Conservation (phyloP, 2,888 invertebrate genomes). For the Cheilosia soror region DNA sequence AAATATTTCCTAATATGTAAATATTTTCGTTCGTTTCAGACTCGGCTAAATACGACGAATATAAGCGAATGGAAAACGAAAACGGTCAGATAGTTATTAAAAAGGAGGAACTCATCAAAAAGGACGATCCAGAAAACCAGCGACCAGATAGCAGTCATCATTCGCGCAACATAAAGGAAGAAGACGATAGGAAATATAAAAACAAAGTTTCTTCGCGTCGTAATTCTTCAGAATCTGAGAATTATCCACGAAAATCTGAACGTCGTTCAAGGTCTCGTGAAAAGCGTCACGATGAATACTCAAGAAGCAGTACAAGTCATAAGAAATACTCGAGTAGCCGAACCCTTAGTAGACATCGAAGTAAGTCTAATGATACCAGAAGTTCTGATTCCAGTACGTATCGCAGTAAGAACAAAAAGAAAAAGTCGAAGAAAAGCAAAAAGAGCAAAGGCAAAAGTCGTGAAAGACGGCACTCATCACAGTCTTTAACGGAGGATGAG, state of each 20-base stretch:
- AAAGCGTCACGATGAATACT: conserved; percentile 10
- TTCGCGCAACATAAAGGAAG: background rate
- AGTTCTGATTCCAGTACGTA: conserved; percentile 76
- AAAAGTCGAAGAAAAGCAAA: conserved; percentile 77
- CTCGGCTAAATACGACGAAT: conserved; percentile 89
- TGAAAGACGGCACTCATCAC: conserved; percentile 72
- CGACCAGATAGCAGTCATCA: conserved; percentile 13
- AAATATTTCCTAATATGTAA: conserved; percentile 2
- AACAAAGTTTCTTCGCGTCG: conserved; percentile 12
- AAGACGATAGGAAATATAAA: conserved; percentile 5
- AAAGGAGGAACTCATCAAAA: conserved; percentile 5
- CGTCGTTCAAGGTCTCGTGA: conserved; percentile 51
- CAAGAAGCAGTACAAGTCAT: conserved; percentile 47
- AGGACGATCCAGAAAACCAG: background rate
- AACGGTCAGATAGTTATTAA: conserved; percentile 79
- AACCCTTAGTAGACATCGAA: conserved; percentile 17
- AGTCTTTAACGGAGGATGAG: conserved; percentile 76
- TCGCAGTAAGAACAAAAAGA: conserved; percentile 78
- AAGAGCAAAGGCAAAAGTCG: conserved; percentile 78
- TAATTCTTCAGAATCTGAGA: conserved; percentile 11
- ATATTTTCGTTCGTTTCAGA: conserved; percentile 84
- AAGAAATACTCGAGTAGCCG: conserved; percentile 34
- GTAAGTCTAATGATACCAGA: conserved; percentile 45
- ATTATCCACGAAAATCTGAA: background rate
- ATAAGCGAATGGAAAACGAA: conserved; percentile 85